These are phyloP conservation scores for Okapia johnstoni DNA, from an alignment of 2,113 vertebrate species.

Conservation along the genomic window DNA sequence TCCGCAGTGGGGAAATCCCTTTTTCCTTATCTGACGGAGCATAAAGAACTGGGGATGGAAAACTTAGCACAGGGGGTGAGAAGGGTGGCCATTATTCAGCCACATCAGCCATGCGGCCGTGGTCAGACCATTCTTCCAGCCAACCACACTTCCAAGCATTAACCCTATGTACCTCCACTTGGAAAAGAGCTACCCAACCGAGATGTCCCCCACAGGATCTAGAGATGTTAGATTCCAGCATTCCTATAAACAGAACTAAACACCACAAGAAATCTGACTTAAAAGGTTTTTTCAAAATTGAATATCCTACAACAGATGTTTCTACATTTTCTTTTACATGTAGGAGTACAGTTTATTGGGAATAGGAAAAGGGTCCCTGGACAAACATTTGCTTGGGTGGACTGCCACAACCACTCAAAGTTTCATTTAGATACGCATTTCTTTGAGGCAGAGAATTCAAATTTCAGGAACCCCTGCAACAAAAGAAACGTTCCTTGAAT, in stretches of 20 bases:
- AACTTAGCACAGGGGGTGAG: neutral
- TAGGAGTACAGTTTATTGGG: neutral
- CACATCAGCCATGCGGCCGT: neutral
- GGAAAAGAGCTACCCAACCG: neutral
- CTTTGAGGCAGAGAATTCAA: neutral
- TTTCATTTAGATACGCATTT: neutral
- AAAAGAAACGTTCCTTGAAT: neutral
- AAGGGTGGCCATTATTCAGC: neutral
- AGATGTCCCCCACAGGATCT: neutral
- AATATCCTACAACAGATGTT: neutral
- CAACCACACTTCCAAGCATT: neutral
- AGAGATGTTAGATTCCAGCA: neutral
- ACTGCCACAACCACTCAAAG: neutral
- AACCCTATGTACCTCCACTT: too few relatives aligned
- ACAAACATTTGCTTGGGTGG: neutral
- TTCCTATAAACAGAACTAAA: neutral
- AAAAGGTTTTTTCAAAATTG: neutral
- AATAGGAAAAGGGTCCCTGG: neutral
- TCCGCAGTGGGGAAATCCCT: neutral
- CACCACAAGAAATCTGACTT: neutral
- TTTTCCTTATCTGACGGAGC: neutral
- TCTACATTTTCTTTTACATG: neutral
- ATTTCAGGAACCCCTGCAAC: neutral
- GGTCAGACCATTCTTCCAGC: neutral
- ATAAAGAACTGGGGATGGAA: neutral